Base-by-base conservation (phyloP, 2,888 invertebrate species). In the Homarus gammarus region DNA sequence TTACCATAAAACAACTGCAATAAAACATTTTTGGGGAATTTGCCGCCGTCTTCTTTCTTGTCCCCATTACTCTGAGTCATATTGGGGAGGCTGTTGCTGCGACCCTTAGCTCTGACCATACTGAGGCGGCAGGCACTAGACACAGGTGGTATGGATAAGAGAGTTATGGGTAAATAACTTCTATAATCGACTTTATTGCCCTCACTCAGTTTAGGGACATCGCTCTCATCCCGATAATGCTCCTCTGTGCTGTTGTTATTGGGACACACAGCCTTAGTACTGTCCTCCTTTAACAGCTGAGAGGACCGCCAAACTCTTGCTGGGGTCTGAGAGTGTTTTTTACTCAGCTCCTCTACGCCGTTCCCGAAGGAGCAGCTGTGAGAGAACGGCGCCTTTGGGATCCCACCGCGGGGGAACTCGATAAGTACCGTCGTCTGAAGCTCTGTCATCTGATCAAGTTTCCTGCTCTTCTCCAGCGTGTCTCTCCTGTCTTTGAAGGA, bases 1-100 rank as follows among this genome's bases (percentile, higher is more conserved):
- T 73, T 81, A 18, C 87, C 81, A 10, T 81, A 73, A 51, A 87
- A 61, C 2, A 82, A 18, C 64, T 87, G 81, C 27, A 87, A 33
- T 56, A 87, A 44, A 51, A 73, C 64, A 40, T 61, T 87, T 38
- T 38, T 51, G 44, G 72, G n/a, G 70, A 70, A 81, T 31, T 72
- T 72, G 31, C n/a, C 18, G 51, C 56, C 84, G 22, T 73, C 73
- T 15, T n/a, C n/a, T 38, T 40, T 72, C 56, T n/a, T 64, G 44
- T 44, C 72, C n/a, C 10, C 36, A 27, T 33, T 1, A 12, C 22
- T 31, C 27, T 75, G 73, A 5, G 22, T 51, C 73, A 87, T 87
- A 33, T 82, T 75, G 31, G 87, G 87, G 33, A 87, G 82, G n/a
- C 87, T 87, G 61, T 81, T 82, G 73, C 87, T 81, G 18, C 87